Evolutionary conservation across 2,888 invertebrate species (phyloP).

Genomic region (Yponomeuta sedellus): DNA sequence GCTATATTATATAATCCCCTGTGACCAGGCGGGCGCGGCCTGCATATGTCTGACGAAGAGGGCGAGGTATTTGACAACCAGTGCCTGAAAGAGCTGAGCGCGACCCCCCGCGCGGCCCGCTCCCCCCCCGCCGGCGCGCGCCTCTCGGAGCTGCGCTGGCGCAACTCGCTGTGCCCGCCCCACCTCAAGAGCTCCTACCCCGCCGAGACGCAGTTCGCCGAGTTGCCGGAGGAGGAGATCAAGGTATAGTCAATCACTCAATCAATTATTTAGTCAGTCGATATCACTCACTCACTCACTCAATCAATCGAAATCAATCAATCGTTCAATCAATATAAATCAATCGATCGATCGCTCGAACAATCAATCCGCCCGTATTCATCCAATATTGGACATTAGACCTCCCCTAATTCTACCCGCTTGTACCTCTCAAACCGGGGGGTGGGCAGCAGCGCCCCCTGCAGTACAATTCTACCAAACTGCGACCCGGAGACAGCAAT

Average conservation of each 20-base stretch:
- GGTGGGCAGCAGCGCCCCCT: no score
- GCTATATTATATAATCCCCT: background rate
- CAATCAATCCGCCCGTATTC: no score
- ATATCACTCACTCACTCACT: no score
- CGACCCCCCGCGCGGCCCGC: conserved; percentile 69
- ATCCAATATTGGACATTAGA: no score
- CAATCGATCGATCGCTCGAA: no score
- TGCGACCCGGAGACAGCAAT: no score
- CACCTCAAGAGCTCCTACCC: conserved; percentile 91
- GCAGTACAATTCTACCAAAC: no score
- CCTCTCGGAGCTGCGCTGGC: conserved; percentile 83
- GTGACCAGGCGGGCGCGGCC: conserved; percentile 46
- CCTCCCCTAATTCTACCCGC: no score
- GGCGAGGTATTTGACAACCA: conserved; percentile 90
- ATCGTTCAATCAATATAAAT: no score
- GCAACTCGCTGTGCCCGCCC: conserved; percentile 90
- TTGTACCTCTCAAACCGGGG: no score
- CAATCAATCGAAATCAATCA: no score
- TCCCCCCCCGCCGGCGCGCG: conserved; percentile 31
- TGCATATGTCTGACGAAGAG: conserved; percentile 90
- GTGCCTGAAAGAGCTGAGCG: conserved; percentile 81
- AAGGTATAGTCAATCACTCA: conserved; percentile 37
- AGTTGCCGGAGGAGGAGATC: conserved; percentile 61
- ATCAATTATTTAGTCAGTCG: no score
- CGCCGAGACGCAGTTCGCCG: conserved; percentile 84